phyloP scores from a whole-genome alignment of 2,888 invertebrate genomes.

The Erebia palarica region DNA sequence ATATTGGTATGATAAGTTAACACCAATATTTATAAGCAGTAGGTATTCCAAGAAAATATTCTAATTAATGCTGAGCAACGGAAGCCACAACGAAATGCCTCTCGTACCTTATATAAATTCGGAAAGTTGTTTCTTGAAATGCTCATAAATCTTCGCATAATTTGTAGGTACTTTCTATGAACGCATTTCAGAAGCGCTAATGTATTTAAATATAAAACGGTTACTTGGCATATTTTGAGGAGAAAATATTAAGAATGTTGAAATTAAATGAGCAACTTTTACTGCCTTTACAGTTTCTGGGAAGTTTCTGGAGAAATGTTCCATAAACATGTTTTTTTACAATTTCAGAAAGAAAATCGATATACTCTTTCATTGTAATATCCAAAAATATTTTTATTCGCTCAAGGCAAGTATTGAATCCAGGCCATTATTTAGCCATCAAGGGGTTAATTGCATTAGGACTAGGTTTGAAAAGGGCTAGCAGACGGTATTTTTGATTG shows the following conservation, averaged over 20 bases:
- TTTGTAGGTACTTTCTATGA: slow-evolving; percentile 22
- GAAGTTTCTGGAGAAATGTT: slow-evolving; percentile 16
- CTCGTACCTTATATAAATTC: slow-evolving; percentile 13
- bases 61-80: not conserved
- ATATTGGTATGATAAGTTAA: not conserved
- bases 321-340: not conserved
- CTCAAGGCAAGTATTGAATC: too few relatives aligned
- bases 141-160: slow-evolving; percentile 20
- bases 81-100: slow-evolving; percentile 12
- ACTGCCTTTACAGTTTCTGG: slow-evolving; percentile 10
- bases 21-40: not conserved
- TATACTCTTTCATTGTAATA: too few relatives aligned
- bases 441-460: too few relatives aligned
- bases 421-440: too few relatives aligned
- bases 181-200: slow-evolving; percentile 16
- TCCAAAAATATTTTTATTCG: too few relatives aligned
- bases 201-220: slow-evolving; percentile 33
- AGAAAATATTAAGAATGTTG: slow-evolving; percentile 20
- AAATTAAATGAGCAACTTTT: slow-evolving; percentile 29
- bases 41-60: slow-evolving; percentile 2
- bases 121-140: slow-evolving; percentile 18
- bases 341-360: too few relatives aligned
- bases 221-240: slow-evolving; percentile 23
- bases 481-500: too few relatives aligned
- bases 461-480: too few relatives aligned